phyloP scores from a whole-genome alignment of 2,113 vertebrate genomes.

The Ploceus nigricollis region DNA sequence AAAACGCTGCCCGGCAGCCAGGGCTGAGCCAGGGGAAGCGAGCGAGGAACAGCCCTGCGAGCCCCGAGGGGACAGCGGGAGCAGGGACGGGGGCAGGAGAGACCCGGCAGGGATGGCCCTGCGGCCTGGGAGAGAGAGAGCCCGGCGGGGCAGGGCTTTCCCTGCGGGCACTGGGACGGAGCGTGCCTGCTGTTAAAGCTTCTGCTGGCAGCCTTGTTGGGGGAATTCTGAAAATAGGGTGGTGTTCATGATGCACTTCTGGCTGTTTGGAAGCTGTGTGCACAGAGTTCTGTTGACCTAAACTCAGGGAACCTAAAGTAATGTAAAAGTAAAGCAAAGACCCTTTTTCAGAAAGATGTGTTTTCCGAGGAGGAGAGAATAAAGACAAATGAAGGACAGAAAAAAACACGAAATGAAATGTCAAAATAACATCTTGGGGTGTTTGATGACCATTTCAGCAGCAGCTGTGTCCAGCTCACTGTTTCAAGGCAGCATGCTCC shows the following conservation, averaged over 20 bases:
- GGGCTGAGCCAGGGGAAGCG: neutral
- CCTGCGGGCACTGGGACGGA: fast-evolving
- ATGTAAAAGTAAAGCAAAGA: neutral
- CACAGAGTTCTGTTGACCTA: neutral
- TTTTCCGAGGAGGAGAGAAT: neutral
- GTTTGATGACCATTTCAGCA: neutral
- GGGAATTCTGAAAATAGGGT: neutral
- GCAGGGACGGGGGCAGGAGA: neutral
- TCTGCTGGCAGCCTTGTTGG: neutral
- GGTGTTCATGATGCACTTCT: neutral
- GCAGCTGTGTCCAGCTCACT: neutral
- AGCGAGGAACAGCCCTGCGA: neutral
- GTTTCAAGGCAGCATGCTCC: neutral
- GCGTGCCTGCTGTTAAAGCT: neutral
- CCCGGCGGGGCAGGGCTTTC: fast-evolving
- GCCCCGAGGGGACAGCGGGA: neutral
- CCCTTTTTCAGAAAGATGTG: neutral
- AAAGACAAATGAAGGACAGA: neutral
- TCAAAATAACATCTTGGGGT: neutral
- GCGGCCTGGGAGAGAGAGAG: neutral
- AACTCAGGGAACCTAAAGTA: neutral
- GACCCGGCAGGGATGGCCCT: neutral
- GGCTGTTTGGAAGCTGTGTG: neutral
- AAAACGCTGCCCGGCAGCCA: neutral
- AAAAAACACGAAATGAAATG: neutral